Conservation (phyloP, 2,797 vertebrate species). For the Amazonetta brasiliensis region DNA sequence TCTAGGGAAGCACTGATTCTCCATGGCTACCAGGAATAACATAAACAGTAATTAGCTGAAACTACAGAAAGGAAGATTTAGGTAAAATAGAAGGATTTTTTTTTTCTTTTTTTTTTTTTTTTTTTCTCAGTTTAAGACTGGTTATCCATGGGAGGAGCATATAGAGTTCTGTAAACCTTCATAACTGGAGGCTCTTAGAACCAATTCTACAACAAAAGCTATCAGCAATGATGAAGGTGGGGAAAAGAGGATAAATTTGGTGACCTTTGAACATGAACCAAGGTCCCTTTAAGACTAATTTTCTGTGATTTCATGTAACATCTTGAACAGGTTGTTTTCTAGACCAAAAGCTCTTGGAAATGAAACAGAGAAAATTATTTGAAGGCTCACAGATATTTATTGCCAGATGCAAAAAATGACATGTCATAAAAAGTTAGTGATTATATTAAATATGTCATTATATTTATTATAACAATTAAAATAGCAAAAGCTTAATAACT, state of each 20-base stretch:
- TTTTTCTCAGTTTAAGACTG: background rate
- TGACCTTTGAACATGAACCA: background rate
- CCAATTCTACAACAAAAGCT: background rate
- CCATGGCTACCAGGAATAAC: background rate
- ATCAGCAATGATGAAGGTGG: background rate
- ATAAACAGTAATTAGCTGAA: background rate
- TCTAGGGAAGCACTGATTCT: background rate
- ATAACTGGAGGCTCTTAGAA: background rate
- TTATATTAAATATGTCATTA: conserved; percentile 73
- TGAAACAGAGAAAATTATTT: conserved; percentile 41
- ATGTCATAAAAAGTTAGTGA: conserved; percentile 65
- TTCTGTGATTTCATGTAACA: background rate
- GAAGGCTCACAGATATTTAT: conserved; percentile 71
- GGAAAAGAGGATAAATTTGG: background rate
- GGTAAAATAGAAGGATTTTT: background rate
- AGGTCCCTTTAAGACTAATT: background rate
- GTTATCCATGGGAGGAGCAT: background rate
- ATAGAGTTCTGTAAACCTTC: background rate
- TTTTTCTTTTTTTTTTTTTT: background rate
- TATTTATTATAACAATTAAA: conserved; percentile 81
- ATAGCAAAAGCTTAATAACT: conserved; percentile 75
- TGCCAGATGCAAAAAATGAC: conserved; percentile 69
- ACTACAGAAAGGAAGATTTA: background rate
- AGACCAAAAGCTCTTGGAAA: conserved; percentile 2
- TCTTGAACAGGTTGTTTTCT: conserved; percentile 48